Conservation (phyloP, 2,113 vertebrate genomes). For the Meles meles region DNA sequence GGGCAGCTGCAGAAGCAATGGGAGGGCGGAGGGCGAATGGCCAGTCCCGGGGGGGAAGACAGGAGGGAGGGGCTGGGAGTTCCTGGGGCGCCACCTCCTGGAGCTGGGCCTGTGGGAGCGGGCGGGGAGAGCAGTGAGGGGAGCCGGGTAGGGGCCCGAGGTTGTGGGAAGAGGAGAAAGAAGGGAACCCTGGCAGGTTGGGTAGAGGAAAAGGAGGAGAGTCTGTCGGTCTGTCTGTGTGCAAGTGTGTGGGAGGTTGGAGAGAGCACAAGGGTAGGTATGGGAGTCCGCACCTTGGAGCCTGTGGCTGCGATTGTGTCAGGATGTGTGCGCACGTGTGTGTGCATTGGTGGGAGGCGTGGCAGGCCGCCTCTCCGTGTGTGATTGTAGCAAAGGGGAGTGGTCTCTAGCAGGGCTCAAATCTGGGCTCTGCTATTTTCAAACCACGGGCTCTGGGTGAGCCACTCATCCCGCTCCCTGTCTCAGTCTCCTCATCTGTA, state of each 20-base stretch:
- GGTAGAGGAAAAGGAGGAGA: background rate
- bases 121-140: background rate
- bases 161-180: background rate
- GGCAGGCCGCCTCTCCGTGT: background rate
- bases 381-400: accelerated
- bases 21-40: background rate
- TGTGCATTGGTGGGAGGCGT: accelerated
- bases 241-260: background rate
- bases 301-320: background rate
- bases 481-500: background rate
- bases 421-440: background rate
- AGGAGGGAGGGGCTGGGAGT: background rate
- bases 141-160: background rate
- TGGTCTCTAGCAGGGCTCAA: accelerated
- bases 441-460: too few relatives aligned
- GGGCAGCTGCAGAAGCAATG: background rate
- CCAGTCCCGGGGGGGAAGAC: background rate
- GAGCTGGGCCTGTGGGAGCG: background rate
- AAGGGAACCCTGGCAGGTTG: background rate
- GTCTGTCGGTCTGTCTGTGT: too few relatives aligned
- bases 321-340: accelerated
- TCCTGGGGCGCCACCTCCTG: background rate
- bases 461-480: background rate
- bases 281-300: accelerated
- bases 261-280: background rate